Conservation (phyloP, 35 echinoderm and acorn worm genomes). For the Heliocidaris erythrogramma region DNA sequence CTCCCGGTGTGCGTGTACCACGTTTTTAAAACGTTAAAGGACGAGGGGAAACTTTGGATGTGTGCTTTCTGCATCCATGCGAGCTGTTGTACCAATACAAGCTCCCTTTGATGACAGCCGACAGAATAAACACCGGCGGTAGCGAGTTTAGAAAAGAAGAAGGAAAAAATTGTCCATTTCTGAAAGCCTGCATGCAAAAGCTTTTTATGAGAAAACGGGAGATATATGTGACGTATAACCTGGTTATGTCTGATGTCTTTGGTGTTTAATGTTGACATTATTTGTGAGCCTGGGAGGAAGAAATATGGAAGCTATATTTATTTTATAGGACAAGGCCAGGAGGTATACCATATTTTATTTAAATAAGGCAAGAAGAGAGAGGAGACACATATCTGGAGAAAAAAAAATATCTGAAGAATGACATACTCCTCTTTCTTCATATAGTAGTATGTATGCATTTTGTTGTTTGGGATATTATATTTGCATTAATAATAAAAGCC, state of each 20-base stretch:
- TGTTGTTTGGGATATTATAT: neutral
- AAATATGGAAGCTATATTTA: neutral
- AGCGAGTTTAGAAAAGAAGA: neutral
- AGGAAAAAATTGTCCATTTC: neutral
- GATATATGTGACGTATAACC: neutral
- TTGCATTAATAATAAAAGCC: neutral
- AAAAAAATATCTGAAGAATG: neutral
- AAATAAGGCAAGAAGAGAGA: neutral
- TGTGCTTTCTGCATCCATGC: constrained; percentile 31
- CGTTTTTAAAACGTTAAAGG: constrained; percentile 17
- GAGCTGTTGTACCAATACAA: neutral
- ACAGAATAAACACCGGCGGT: constrained; percentile 37
- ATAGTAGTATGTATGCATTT: neutral
- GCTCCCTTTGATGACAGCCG: neutral
- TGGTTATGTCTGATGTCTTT: neutral
- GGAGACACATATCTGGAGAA: neutral
- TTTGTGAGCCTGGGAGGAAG: neutral
- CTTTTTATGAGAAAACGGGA: neutral
- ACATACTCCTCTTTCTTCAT: neutral
- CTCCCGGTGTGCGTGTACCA: neutral
- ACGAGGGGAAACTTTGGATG: neutral
- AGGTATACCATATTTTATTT: neutral
- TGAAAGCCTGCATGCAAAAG: neutral
- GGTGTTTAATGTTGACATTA: constrained; percentile 2
- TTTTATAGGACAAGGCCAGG: neutral